phyloP scores from a whole-genome alignment of 2,797 vertebrate species.

The Parauchenoglanis punctatus region DNA sequence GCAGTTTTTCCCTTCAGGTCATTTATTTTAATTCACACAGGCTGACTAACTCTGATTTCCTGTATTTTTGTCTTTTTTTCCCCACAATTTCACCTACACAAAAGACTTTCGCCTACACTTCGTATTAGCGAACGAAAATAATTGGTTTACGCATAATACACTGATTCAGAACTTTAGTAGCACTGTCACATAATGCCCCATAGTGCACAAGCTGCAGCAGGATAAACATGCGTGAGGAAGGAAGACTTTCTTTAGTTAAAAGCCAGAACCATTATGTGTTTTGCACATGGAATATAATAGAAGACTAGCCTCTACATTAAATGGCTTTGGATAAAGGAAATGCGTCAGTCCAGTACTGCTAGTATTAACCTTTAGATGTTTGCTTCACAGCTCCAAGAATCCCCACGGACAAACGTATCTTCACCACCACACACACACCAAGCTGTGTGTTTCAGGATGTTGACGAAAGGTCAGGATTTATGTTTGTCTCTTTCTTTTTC shows the following conservation, averaged over 20 bases:
- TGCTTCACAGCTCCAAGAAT: slow-evolving; percentile 86
- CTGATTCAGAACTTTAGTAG: background rate
- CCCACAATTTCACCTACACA: background rate
- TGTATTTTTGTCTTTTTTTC: background rate
- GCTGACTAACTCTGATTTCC: background rate
- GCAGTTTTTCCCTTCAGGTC: background rate
- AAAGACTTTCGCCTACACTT: background rate
- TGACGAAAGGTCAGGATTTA: slow-evolving; percentile 84
- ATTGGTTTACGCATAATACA: background rate
- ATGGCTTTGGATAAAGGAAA: background rate
- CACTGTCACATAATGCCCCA: background rate
- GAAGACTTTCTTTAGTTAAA: slow-evolving; percentile 1
- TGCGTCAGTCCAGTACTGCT: background rate
- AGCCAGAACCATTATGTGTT: slow-evolving; percentile 2
- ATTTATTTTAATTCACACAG: slow-evolving; percentile 3
- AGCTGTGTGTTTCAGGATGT: slow-evolving; percentile 94
- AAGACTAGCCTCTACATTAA: no score
- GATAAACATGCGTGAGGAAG: background rate
- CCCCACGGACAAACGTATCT: slow-evolving; percentile 92
- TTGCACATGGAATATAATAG: background rate
- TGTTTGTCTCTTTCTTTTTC: background rate
- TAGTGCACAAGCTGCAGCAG: background rate
- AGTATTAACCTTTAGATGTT: slow-evolving; percentile 16
- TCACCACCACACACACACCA: slow-evolving; percentile 94
- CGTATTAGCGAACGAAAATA: background rate